Evolutionary conservation across 2,888 invertebrate genomes (phyloP).

Genomic region (Scrobipalpa atriplicella): DNA sequence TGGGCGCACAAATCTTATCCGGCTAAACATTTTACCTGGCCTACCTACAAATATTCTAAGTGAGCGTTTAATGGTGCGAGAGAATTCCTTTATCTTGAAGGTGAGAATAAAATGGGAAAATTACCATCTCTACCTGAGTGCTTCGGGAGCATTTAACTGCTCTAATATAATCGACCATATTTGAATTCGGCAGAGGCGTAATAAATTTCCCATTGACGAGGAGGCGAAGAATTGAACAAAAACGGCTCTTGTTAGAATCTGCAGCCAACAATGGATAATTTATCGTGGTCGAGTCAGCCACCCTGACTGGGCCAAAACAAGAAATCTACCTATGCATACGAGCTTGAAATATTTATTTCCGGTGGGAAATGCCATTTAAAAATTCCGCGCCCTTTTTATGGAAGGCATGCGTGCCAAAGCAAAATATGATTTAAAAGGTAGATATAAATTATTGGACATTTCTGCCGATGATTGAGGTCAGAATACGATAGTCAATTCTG

Average conservation of each 20-base stretch:
- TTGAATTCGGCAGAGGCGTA: slow-evolving; percentile 74
- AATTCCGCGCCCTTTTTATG: background rate
- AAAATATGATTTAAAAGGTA: slow-evolving; percentile 16
- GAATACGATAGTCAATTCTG: slow-evolving; percentile 17
- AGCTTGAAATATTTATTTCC: slow-evolving; percentile 28
- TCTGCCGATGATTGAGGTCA: slow-evolving; percentile 10
- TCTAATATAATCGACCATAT: slow-evolving; percentile 75
- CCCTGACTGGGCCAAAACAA: slow-evolving; percentile 60
- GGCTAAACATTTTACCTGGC: slow-evolving; percentile 28
- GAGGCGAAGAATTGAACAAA: slow-evolving; percentile 81
- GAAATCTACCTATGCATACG: slow-evolving; percentile 50
- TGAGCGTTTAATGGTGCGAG: slow-evolving; percentile 43
- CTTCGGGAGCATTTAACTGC: slow-evolving; percentile 66
- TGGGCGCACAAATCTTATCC: slow-evolving; percentile 30
- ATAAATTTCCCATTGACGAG: slow-evolving; percentile 80
- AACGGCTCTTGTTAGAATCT: slow-evolving; percentile 77
- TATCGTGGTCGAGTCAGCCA: slow-evolving; percentile 71
- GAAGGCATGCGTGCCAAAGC: slow-evolving; percentile 15
- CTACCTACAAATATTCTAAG: slow-evolving; percentile 32
- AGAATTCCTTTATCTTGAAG: slow-evolving; percentile 48
- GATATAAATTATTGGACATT: slow-evolving; percentile 21
- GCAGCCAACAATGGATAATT: slow-evolving; percentile 77
- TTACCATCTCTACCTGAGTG: slow-evolving; percentile 63
- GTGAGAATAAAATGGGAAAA: slow-evolving; percentile 59
- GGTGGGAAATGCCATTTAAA: slow-evolving; percentile 15